phyloP scores from a whole-genome alignment of 2,888 invertebrate genomes.

The Spilosoma lubricipeda region DNA sequence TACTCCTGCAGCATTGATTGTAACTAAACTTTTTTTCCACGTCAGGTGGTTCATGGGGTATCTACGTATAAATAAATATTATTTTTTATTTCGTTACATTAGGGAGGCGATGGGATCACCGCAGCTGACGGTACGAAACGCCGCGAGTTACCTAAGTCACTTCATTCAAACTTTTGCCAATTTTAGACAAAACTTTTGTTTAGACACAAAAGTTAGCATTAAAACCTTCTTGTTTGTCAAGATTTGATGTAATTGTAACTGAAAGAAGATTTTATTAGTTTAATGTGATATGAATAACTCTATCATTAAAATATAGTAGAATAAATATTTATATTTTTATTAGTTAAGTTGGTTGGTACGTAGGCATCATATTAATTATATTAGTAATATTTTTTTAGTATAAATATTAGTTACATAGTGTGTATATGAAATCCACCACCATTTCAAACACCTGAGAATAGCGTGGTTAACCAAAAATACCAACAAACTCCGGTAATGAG shows the following conservation, averaged over 20 bases:
- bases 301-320: no score
- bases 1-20: slow-evolving; percentile 56
- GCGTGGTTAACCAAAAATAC: no score
- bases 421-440: no score
- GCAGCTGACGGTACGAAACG: slow-evolving; percentile 80
- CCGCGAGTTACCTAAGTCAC: slow-evolving; percentile 79
- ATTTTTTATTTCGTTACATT: slow-evolving; percentile 79
- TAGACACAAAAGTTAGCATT: slow-evolving; percentile 74
- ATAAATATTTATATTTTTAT: no score
- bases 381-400: no score
- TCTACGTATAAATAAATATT: slow-evolving; percentile 72
- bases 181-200: slow-evolving; percentile 76
- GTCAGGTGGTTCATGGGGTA: slow-evolving; percentile 60
- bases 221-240: slow-evolving; percentile 72
- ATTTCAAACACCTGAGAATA: no score
- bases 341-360: no score
- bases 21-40: slow-evolving; percentile 53
- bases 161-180: slow-evolving; percentile 83
- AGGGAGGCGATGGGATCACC: slow-evolving; percentile 79
- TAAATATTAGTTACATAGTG: no score
- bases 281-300: neutral
- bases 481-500: no score
- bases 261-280: slow-evolving; percentile 47
- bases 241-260: slow-evolving; percentile 69
- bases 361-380: no score